These are phyloP conservation scores for Enteromius trimaculatus DNA, from an alignment of 2,797 vertebrate genomes.

Conservation along the genomic window DNA sequence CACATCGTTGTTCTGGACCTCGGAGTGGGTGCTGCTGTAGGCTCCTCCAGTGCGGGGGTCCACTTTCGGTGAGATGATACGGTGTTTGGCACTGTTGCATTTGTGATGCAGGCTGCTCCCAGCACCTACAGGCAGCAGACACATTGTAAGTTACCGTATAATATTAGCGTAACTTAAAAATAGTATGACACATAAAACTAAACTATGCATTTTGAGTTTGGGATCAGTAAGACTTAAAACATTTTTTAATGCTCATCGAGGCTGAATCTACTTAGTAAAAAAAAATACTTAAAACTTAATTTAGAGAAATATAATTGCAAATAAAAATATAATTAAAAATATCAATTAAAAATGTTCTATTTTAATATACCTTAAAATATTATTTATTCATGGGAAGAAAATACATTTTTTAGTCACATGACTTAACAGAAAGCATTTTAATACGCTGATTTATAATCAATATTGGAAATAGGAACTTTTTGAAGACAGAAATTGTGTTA, in stretches of 20 bases:
- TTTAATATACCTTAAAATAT: background rate
- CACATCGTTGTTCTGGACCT: conserved; percentile 99
- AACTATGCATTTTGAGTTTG: background rate
- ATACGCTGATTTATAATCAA: background rate
- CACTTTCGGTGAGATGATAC: conserved; percentile 98
- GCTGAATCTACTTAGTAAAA: background rate
- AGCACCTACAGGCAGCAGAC: conserved; percentile 81
- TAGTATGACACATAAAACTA: background rate
- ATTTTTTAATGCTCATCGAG: background rate
- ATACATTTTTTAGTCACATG: background rate
- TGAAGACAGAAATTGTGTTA: no score
- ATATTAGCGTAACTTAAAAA: background rate
- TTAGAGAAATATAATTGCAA: background rate
- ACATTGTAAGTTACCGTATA: conserved; percentile 15
- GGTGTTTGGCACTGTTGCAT: conserved; percentile 99
- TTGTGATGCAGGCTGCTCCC: conserved; percentile 98
- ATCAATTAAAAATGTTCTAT: background rate
- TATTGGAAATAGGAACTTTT: background rate
- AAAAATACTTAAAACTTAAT: background rate
- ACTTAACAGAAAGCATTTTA: background rate
- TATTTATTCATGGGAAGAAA: background rate
- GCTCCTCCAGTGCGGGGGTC: conserved; percentile 86
- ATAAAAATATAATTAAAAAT: background rate
- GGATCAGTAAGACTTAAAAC: background rate
- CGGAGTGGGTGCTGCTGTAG: conserved; percentile 86